phyloP scores from a whole-genome alignment of 2,797 vertebrate species.

The Fundulus diaphanus region DNA sequence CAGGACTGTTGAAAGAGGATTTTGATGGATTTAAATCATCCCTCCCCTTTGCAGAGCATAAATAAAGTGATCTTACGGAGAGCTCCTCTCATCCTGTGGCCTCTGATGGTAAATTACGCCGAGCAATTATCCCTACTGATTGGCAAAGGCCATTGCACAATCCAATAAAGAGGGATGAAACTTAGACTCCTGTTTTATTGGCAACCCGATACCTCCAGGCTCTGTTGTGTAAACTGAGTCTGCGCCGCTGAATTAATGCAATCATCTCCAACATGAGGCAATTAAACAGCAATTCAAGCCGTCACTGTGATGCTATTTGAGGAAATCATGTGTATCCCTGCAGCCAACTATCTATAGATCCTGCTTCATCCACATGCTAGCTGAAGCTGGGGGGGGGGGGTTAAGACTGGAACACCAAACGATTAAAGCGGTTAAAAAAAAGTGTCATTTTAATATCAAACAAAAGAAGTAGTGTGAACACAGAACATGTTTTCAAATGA shows the following conservation, averaged over 20 bases:
- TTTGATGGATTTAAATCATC: constrained; percentile 20
- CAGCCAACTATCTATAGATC: constrained; percentile 42
- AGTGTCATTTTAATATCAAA: background rate
- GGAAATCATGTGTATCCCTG: constrained; percentile 53
- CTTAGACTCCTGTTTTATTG: constrained; percentile 61
- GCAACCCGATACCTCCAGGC: constrained; percentile 58
- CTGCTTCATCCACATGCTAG: constrained; percentile 35
- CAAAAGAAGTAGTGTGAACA: background rate
- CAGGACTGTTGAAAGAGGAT: constrained; percentile 19
- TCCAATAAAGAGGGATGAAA: constrained; percentile 67
- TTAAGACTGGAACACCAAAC: constrained; percentile 41
- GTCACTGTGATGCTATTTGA: constrained; percentile 54
- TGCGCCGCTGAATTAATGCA: constrained; percentile 56
- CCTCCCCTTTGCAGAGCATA: background rate
- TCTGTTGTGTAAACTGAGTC: constrained; percentile 50
- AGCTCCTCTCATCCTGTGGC: constrained; percentile 21
- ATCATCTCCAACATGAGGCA: constrained; percentile 55
- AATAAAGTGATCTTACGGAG: constrained; percentile 4
- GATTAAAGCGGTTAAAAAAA: constrained; percentile 36
- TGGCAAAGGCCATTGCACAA: constrained; percentile 57
- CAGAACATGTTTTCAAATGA: background rate
- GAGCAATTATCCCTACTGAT: constrained; percentile 59
- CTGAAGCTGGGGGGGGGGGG: constrained; percentile 32
- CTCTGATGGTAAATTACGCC: constrained; percentile 57
- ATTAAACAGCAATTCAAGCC: constrained; percentile 52